phyloP scores from a whole-genome alignment of 2,888 invertebrate species.

The Aporophyla lueneburgensis region DNA sequence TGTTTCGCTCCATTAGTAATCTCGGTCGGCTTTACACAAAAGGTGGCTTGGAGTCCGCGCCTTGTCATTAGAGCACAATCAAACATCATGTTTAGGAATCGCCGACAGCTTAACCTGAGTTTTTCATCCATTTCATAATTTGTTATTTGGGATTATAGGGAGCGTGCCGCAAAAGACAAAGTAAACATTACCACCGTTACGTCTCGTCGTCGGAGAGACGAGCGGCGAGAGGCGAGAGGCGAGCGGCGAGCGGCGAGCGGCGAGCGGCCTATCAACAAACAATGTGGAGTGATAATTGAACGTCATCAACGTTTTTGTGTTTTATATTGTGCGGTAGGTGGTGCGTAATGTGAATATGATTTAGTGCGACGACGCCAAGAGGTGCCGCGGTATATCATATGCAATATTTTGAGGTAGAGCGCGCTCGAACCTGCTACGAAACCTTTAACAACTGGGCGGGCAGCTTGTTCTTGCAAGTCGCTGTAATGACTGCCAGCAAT shows the following conservation, averaged over 20 bases:
- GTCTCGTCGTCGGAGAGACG: conserved; percentile 51
- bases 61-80: conserved; percentile 90
- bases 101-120: conserved; percentile 90
- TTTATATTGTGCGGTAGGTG: conserved; percentile 72
- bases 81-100: conserved; percentile 90
- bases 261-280: conserved; percentile 70
- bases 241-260: conserved; percentile 45
- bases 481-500: conserved; percentile 33
- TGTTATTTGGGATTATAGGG: conserved; percentile 89
- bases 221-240: conserved; percentile 14
- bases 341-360: conserved; percentile 67
- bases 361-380: conserved; percentile 52
- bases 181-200: conserved; percentile 85
- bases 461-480: conserved; percentile 23
- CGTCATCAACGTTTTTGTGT: conserved; percentile 73
- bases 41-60: conserved; percentile 87
- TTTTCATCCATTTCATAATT: conserved; percentile 90
- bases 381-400: conserved; percentile 4
- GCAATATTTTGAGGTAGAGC: conserved; percentile 31
- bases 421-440: neutral
- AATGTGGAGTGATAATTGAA: conserved; percentile 79
- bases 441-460: conserved; percentile 22
- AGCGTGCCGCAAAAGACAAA: conserved; percentile 88
- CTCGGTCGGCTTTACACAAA: conserved; percentile 88
- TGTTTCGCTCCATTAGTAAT: conserved; percentile 78